Evolutionary conservation across 1,140 invertebrate species (phyloP), one percentile per base, ranked within the genome.

Genomic region (Aphaenogaster ashmeadi): DNA sequence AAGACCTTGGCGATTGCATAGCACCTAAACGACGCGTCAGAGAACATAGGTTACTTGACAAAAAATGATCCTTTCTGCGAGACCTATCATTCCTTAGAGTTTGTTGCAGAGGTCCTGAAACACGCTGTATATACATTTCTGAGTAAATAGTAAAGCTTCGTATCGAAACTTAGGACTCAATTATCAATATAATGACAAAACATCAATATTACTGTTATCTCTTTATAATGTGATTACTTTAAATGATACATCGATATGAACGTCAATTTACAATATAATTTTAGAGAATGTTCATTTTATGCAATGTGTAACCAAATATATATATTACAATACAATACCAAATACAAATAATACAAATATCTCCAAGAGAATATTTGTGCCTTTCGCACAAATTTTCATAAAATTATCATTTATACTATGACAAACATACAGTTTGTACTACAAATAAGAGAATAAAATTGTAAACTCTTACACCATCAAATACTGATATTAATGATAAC

Each of bases 121-220:
- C 27, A 27, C 27, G 27, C 27, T 27, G 27, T 27, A 80, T 38
- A 8, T 33, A 41, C 18, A 41, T 71, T 71, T 71, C 78, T 3
- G 9, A 69, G 38, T 11, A 41, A n/a, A 38, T 36, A 71, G 38
- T 71, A 27, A 27, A 27, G 44, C 38, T 56, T 71, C 21, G 0
- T 15, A 33, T 15, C 11, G 6, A 41, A 81, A 69, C 52, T n/a
- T 13, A 47, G 18, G 72, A 81, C 36, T 44, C 11, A 41, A 36
- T 44, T 33, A 71, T 71, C 15, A 81, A n/a, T 18, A 2, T 44
- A 81, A 72, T 44, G n/a, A n/a, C 38, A 7, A 13, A 74, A n/a
- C 18, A 60, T 75, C 5, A 62, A 60, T 56, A 81, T 58, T 36
- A 58, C 38, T 36, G 54, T 66, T 83, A 36, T 58, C 27, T 21